Conservation (phyloP, 2,797 vertebrate species). For the Acanthurus lineatus region DNA sequence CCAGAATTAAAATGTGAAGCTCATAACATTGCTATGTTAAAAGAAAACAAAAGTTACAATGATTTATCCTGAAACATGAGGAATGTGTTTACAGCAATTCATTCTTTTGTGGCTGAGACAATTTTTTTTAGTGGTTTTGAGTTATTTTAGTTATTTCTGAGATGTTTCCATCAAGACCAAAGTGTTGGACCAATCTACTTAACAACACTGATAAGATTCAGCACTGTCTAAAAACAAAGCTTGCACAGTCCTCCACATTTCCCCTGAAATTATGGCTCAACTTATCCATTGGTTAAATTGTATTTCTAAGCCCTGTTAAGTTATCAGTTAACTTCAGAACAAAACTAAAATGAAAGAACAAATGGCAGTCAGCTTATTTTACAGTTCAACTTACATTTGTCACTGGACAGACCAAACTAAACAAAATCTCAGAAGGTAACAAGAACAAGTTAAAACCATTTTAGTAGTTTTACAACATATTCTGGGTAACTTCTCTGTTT, state of each 20-base stretch:
- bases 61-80: neutral
- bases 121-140: no score
- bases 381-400: neutral
- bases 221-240: neutral
- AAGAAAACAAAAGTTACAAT: neutral
- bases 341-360: neutral
- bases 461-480: slow-evolving; percentile 10
- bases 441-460: neutral
- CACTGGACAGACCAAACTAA: neutral
- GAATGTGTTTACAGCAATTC: neutral
- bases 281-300: neutral
- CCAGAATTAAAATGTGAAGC: neutral
- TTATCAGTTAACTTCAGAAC: neutral
- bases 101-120: no score
- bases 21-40: neutral
- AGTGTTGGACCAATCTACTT: no score
- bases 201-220: neutral
- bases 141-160: no score
- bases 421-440: neutral
- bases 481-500: neutral
- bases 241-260: no score
- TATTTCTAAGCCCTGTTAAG: slow-evolving; percentile 1
- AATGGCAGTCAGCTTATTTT: neutral
- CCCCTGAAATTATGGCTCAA: no score
- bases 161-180: no score